These are phyloP conservation scores for Ophion ellenae DNA, from an alignment of 2,888 invertebrate genomes.

Conservation along the genomic window DNA sequence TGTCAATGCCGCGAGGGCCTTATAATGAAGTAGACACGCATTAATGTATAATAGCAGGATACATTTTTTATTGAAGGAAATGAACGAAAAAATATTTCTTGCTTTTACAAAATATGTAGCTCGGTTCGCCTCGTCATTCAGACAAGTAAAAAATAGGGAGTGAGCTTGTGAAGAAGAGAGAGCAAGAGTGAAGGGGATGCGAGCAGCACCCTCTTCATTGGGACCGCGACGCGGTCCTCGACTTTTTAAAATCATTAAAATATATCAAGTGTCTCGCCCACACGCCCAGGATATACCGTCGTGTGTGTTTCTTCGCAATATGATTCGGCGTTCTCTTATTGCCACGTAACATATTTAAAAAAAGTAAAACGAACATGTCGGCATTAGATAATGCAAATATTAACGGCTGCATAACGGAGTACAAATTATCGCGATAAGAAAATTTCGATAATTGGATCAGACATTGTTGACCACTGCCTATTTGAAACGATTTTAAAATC, in stretches of 20 bases:
- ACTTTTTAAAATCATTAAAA: slow-evolving; percentile 76
- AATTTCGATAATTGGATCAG: slow-evolving; percentile 48
- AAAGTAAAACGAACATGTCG: slow-evolving; percentile 18
- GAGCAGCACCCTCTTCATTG: slow-evolving; percentile 61
- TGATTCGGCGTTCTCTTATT: slow-evolving; percentile 35
- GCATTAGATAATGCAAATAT: slow-evolving; percentile 56
- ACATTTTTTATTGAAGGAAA: slow-evolving; percentile 4
- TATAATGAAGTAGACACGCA: slow-evolving; percentile 58
- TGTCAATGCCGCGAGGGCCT: slow-evolving; percentile 14
- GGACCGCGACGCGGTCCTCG: slow-evolving; percentile 51
- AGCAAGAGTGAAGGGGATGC: neutral
- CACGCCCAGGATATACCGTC: slow-evolving; percentile 1
- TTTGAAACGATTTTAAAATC: too few species aligned
- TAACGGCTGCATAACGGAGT: neutral
- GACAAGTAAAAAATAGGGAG: slow-evolving; percentile 32
- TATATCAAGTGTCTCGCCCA: slow-evolving; percentile 62
- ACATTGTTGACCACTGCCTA: neutral
- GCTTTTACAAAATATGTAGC: slow-evolving; percentile 16
- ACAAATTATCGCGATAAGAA: slow-evolving; percentile 16
- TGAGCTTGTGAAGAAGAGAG: slow-evolving; percentile 6
- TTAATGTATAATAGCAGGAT: slow-evolving; percentile 53
- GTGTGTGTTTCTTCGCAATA: slow-evolving; percentile 5
- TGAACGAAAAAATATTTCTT: slow-evolving; percentile 28
- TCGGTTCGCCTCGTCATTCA: slow-evolving; percentile 48
- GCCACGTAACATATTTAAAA: neutral